A percentile compares a stretch with the other conserved stretches of the same genome.
phyloP scores from a whole-genome alignment of 2,888 invertebrate species.

The Meghimatium bilineatum region DNA sequence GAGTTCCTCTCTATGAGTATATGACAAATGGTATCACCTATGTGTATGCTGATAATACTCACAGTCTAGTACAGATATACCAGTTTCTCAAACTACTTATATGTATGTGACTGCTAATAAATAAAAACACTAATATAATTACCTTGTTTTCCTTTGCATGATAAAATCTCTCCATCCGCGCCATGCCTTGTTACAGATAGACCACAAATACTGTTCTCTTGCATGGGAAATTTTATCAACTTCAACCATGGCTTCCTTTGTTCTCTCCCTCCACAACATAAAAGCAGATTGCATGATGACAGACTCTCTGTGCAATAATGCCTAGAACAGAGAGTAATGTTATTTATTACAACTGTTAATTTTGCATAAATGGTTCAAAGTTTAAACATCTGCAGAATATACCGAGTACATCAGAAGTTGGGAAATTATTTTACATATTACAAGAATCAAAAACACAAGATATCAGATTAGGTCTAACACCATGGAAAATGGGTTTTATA shows the following conservation, averaged over 20 bases:
- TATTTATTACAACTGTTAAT: background rate
- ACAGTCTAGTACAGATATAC: no score
- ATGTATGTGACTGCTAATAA: background rate
- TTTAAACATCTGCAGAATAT: background rate
- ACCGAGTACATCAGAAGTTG: background rate
- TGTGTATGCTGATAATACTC: no score
- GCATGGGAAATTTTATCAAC: constrained; percentile 52
- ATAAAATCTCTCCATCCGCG: constrained; percentile 57
- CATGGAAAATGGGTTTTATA: no score
- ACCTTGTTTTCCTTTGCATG: constrained; percentile 57
- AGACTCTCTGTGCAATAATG: constrained; percentile 68
- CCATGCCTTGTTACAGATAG: constrained; percentile 53
- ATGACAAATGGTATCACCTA: no score
- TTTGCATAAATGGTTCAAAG: background rate
- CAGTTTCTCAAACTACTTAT: no score
- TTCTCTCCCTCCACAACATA: constrained; percentile 60
- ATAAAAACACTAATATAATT: background rate
- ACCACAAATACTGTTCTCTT: constrained; percentile 55
- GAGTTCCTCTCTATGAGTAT: no score
- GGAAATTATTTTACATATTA: no score
- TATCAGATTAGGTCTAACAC: no score
- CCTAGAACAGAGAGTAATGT: constrained; percentile 56
- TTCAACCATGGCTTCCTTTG: constrained; percentile 28
- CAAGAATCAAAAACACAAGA: no score
- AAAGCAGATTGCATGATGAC: constrained; percentile 58